These are phyloP conservation scores for Lycorma delicatula DNA, from an alignment of 1,140 invertebrate genomes.

Conservation along the genomic window DNA sequence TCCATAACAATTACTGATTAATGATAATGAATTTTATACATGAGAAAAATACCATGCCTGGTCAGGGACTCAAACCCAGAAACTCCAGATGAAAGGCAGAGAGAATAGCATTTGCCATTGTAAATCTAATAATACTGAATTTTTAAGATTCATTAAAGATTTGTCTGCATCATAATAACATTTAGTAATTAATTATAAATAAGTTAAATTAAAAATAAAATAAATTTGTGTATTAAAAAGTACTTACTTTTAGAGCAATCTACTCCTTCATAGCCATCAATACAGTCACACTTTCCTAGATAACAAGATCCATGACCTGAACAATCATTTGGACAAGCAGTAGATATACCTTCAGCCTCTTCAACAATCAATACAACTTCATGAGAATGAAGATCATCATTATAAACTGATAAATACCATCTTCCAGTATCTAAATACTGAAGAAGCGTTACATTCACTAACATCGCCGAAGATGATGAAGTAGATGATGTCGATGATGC, in stretches of 20 bases:
- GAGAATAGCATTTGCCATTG: too few relatives aligned
- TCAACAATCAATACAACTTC: slow-evolving; percentile 64
- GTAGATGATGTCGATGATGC: not conserved
- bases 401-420: slow-evolving; percentile 94
- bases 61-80: too few relatives aligned
- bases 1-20: too few relatives aligned
- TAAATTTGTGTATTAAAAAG: not conserved
- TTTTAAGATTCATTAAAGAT: too few relatives aligned
- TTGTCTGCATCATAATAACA: too few relatives aligned
- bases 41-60: too few relatives aligned
- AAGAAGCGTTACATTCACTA: slow-evolving; percentile 55
- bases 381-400: slow-evolving; percentile 81
- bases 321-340: slow-evolving; percentile 89
- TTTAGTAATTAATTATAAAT: too few relatives aligned
- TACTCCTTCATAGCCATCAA: slow-evolving; percentile 85
- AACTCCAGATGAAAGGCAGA: too few relatives aligned
- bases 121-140: too few relatives aligned
- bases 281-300: slow-evolving; percentile 90
- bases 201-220: too few relatives aligned
- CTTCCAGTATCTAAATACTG: slow-evolving; percentile 85
- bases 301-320: slow-evolving; percentile 90
- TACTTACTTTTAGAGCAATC: slow-evolving; percentile 87
- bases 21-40: too few relatives aligned
- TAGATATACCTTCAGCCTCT: slow-evolving; percentile 76
- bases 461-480: not conserved